Evolutionary conservation across 2,888 invertebrate species (phyloP).

Genomic region (Tinea pellionella): DNA sequence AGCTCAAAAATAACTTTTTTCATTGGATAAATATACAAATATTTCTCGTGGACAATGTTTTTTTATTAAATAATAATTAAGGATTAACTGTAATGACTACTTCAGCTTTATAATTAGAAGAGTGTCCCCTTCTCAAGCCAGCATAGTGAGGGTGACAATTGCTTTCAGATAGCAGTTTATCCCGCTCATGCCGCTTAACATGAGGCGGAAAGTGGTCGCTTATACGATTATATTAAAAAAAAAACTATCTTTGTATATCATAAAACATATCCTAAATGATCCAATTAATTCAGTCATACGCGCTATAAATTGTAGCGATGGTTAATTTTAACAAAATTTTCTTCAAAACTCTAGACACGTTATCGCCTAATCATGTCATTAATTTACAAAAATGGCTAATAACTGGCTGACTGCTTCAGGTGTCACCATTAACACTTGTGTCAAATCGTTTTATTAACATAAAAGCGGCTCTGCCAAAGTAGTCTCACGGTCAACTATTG

Average conservation of each 20-base stretch:
- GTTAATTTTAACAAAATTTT: slow-evolving; percentile 2
- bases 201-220: too few species aligned
- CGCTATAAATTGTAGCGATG: background rate
- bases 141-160: too few species aligned
- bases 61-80: too few species aligned
- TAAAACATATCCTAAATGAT: background rate
- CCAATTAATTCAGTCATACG: background rate
- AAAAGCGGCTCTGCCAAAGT: slow-evolving; percentile 20
- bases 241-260: background rate
- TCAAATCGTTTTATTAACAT: slow-evolving; percentile 28
- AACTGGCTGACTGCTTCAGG: slow-evolving; percentile 17
- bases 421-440: slow-evolving; percentile 29
- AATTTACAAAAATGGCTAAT: slow-evolving; percentile 12
- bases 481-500: slow-evolving; percentile 24
- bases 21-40: too few species aligned
- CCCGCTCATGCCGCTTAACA: too few species aligned
- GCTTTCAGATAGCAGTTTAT: too few species aligned
- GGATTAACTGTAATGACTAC: too few species aligned
- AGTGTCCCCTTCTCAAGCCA: too few species aligned
- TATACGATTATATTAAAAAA: too few species aligned
- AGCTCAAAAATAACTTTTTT: too few species aligned
- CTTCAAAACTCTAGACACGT: background rate
- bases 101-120: too few species aligned
- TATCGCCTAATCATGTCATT: slow-evolving; percentile 7
- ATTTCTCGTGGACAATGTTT: too few species aligned